Percentiles rank a stretch among this genome's conserved stretches.
These are phyloP conservation scores for Cephus spinipes DNA, from an alignment of 2,888 invertebrate genomes.

Conservation along the genomic window DNA sequence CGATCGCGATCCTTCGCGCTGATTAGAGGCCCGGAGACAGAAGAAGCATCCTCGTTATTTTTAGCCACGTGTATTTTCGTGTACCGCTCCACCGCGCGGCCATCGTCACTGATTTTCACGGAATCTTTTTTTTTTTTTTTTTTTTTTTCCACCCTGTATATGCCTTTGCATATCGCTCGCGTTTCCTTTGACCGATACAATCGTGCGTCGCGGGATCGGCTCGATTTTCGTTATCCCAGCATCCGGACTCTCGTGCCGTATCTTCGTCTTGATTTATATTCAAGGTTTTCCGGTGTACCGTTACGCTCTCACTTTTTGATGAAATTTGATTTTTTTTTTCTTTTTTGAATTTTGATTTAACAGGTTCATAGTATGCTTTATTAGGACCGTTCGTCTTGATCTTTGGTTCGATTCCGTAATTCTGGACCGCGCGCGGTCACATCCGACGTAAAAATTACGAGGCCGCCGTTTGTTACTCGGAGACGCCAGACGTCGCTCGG, in stretches of 20 bases:
- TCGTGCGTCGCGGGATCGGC: background rate
- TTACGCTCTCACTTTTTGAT: background rate
- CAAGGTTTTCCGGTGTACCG: background rate
- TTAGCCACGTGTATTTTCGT: slow-evolving; percentile 22
- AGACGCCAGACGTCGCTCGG: background rate
- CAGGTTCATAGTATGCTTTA: rapidly evolving
- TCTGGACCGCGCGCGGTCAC: background rate
- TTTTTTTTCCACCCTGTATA: background rate
- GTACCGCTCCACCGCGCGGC: slow-evolving; percentile 15
- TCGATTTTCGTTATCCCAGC: background rate
- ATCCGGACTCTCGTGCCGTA: background rate
- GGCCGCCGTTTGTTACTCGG: background rate
- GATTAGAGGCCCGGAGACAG: slow-evolving; percentile 25
- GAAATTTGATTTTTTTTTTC: too few relatives aligned
- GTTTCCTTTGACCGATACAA: background rate
- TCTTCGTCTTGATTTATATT: background rate
- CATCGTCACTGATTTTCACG: slow-evolving; percentile 14
- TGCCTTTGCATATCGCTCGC: background rate
- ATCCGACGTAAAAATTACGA: background rate
- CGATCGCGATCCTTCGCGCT: slow-evolving; percentile 26
- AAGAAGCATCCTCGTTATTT: slow-evolving; percentile 19
- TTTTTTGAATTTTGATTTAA: background rate
- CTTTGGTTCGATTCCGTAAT: background rate
- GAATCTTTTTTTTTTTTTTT: background rate
- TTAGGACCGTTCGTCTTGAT: background rate